These are phyloP conservation scores for Macrotrachela quadricornifera DNA, from an alignment of 1,140 invertebrate species.

Conservation along the genomic window DNA sequence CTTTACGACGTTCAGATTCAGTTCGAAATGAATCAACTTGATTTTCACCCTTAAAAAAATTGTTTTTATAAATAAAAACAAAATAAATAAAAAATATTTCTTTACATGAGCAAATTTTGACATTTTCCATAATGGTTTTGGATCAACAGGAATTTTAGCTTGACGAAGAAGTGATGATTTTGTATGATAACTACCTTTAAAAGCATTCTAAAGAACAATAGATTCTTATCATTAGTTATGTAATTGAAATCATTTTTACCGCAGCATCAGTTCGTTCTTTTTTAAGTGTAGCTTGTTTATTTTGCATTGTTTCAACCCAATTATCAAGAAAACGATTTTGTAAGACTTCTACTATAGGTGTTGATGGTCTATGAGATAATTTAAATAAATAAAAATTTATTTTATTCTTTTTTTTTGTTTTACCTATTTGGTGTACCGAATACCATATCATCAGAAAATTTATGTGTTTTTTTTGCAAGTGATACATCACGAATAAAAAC, in stretches of 20 bases:
- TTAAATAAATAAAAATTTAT: not conserved
- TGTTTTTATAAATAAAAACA: no score
- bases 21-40: constrained; percentile 3
- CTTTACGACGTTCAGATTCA: not conserved
- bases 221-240: not conserved
- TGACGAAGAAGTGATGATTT: constrained; percentile 4
- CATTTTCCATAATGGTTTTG: constrained; percentile 9
- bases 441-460: not conserved
- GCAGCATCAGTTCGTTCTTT: not conserved
- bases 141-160: constrained; percentile 8
- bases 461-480: not conserved
- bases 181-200: constrained; percentile 4
- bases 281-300: not conserved
- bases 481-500: constrained; percentile 1
- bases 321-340: constrained; percentile 3
- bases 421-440: not conserved
- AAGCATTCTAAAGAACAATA: not conserved
- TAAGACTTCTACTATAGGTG: constrained; percentile 6
- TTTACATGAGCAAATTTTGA: not conserved
- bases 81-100: not conserved
- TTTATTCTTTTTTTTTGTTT: not conserved
- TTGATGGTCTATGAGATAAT: constrained; percentile 6
- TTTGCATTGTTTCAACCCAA: constrained; percentile 6
- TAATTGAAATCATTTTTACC: not conserved
- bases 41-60: no score